Evolutionary conservation across 1,140 invertebrate species (phyloP).

Genomic region (Scylla paramamosain): DNA sequence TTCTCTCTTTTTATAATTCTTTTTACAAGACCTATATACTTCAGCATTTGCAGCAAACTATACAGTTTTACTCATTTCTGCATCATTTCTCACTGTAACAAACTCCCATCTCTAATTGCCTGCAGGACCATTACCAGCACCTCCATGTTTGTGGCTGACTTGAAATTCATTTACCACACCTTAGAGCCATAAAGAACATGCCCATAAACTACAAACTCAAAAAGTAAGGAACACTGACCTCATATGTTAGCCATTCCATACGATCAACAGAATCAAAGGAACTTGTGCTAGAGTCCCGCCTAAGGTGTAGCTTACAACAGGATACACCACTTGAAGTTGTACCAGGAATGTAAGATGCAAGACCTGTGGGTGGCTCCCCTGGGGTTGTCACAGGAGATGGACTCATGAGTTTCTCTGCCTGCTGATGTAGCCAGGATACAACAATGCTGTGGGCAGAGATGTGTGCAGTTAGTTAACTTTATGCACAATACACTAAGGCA

Average conservation of each 20-base stretch:
- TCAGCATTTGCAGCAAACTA: no score
- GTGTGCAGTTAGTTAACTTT: neutral
- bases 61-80: no score
- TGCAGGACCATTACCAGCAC: no score
- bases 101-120: no score
- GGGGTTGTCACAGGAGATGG: conserved; percentile 58
- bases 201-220: no score
- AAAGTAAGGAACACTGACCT: conserved; percentile 61
- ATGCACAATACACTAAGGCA: no score
- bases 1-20: no score
- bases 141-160: no score
- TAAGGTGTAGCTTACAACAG: conserved; percentile 68
- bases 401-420: conserved; percentile 81
- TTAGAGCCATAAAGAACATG: no score
- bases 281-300: conserved; percentile 77
- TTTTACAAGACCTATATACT: no score
- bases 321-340: conserved; percentile 32
- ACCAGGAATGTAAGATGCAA: conserved; percentile 17
- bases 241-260: conserved; percentile 83
- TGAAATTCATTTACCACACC: no score
- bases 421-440: conserved; percentile 86
- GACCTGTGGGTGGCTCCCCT: conserved; percentile 44
- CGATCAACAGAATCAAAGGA: conserved; percentile 82
- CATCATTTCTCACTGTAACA: no score
- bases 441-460: conserved; percentile 83